Percentiles rank a stretch among this genome's conserved stretches.
These are phyloP conservation scores for Syndactyla subalaris DNA, from an alignment of 2,797 vertebrate genomes.

Conservation along the genomic window DNA sequence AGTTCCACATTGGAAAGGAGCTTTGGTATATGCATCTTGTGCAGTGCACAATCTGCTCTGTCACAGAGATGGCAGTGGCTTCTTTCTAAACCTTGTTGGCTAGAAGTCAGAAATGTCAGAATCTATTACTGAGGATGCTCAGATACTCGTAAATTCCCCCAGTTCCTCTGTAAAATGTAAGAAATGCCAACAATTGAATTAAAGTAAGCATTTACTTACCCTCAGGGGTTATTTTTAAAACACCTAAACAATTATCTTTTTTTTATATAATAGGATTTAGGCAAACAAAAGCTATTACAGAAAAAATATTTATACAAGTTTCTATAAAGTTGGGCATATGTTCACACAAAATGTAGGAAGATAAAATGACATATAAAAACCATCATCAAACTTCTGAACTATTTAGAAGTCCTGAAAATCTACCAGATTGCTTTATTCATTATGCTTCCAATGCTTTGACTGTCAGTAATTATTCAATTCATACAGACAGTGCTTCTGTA, in stretches of 20 bases:
- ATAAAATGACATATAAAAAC: not conserved
- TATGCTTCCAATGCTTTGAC: not conserved
- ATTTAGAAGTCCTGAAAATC: not conserved
- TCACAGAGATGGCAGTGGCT: not conserved
- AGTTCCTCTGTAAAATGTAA: not conserved
- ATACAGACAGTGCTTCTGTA: not conserved
- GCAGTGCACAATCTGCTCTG: not conserved
- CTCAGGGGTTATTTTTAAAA: not conserved
- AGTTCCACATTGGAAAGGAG: not conserved
- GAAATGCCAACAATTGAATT: not conserved
- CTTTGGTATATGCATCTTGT: not conserved
- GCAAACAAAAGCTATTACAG: not conserved
- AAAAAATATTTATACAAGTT: not conserved
- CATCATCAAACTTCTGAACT: not conserved
- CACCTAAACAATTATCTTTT: not conserved
- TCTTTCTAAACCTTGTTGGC: not conserved
- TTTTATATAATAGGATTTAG: not conserved
- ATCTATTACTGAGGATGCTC: not conserved
- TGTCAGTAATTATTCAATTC: not conserved
- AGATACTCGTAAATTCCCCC: not conserved
- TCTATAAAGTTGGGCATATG: not conserved
- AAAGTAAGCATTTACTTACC: not conserved
- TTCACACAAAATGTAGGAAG: not conserved
- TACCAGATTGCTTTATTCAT: not conserved
- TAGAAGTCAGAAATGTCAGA: slow-evolving; percentile 3